These are phyloP conservation scores for Bellardia pandia DNA, from an alignment of 2,888 invertebrate species.

Conservation along the genomic window DNA sequence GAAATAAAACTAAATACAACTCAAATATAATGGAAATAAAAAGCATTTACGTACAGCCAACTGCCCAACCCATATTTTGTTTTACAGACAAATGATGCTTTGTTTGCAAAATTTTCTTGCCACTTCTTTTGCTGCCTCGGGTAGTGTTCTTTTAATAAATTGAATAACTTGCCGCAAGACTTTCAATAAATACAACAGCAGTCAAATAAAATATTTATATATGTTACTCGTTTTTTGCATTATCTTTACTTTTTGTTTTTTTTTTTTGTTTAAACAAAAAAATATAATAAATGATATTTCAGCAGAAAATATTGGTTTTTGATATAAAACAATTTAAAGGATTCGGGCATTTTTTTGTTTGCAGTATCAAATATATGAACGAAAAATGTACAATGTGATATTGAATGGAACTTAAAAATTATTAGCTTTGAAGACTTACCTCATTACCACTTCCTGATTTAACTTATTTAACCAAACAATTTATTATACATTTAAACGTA, in stretches of 20 bases:
- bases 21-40: constrained; percentile 24
- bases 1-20: constrained; percentile 26
- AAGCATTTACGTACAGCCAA: background rate
- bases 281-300: constrained; percentile 52
- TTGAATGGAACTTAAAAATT: too few species aligned
- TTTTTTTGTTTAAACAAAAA: constrained; percentile 11
- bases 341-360: background rate
- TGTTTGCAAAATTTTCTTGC: constrained; percentile 66
- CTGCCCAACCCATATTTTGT: constrained; percentile 57
- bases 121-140: constrained; percentile 53
- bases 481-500: background rate
- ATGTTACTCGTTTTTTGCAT: background rate
- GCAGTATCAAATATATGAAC: too few species aligned
- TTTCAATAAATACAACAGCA: constrained; percentile 67
- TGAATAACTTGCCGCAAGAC: constrained; percentile 69
- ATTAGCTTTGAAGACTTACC: too few species aligned
- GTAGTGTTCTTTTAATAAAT: constrained; percentile 69
- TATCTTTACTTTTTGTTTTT: background rate
- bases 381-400: too few species aligned
- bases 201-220: constrained; percentile 65
- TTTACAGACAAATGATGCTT: constrained; percentile 68
- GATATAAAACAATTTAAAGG: constrained; percentile 8
- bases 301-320: constrained; percentile 44
- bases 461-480: too few species aligned
- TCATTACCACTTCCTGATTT: too few species aligned